Percentiles rank a stretch among this genome's conserved stretches.
These are phyloP conservation scores for Chlorodrepanis virens DNA, from an alignment of 2,113 vertebrate species.

Conservation along the genomic window DNA sequence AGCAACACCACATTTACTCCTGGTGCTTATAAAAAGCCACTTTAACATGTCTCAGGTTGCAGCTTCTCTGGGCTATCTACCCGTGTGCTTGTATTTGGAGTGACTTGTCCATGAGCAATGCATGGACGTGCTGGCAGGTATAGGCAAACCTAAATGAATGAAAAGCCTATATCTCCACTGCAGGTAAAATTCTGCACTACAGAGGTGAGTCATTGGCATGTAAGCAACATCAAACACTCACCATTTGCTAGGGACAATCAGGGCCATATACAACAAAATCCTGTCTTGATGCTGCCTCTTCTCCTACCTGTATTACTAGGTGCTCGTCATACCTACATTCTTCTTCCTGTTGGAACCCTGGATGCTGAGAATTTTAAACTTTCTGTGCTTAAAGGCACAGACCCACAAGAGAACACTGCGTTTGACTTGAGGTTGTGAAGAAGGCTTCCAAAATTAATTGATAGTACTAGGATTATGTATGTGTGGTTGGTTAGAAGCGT, in stretches of 20 bases:
- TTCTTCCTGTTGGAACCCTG: not conserved
- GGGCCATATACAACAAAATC: not conserved
- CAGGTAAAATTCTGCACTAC: not conserved
- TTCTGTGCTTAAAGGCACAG: too few relatives aligned
- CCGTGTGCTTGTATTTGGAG: not conserved
- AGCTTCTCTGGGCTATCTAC: not conserved
- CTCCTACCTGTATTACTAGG: not conserved
- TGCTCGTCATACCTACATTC: not conserved
- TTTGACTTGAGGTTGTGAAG: too few relatives aligned
- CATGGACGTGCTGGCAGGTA: not conserved
- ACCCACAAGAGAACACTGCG: too few relatives aligned
- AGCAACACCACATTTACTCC: not conserved
- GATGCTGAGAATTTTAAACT: too few relatives aligned
- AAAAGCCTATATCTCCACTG: not conserved
- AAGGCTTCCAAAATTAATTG: too few relatives aligned
- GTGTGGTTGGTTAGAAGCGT: too few relatives aligned
- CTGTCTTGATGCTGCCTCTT: not conserved
- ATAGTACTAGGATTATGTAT: too few relatives aligned
- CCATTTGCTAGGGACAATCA: not conserved
- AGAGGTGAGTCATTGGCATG: fast-evolving
- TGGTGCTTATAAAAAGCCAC: not conserved
- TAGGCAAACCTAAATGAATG: not conserved
- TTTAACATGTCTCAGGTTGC: not conserved
- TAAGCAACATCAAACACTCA: not conserved
- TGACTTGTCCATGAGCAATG: fast-evolving